Base-by-base conservation (phyloP, 2,113 vertebrate species). In the Holacanthus passer region DNA sequence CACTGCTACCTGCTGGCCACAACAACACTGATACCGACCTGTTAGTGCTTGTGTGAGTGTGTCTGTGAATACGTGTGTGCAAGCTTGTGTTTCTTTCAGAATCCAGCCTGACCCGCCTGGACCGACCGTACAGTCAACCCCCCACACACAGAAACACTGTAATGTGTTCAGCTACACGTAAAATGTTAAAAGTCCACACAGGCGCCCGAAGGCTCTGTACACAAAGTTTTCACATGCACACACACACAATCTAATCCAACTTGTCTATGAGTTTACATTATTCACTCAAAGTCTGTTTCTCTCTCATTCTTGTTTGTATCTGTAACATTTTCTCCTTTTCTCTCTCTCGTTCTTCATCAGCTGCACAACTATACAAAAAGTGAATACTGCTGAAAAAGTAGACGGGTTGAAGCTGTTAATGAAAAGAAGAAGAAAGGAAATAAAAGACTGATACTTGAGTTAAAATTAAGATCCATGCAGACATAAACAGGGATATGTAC, bases 1-100 rank as follows among this genome's bases (percentile, higher is more conserved):
- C 90, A 81, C 88, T 72, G 86, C 93, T 86, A 91, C 93, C 91
- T 92, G 85, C 89, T 87, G 87, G 83, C 91, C 88, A 91, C 88
- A 87, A 84, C 91, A 93, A 89, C 88, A 83, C 85, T 73, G 90
- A 86, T 65, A 86, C 89, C 4, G 76, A 81, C 84, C 87, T 70
- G 85, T 71, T 83, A 77, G 79, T 56, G 68, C 16, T 31, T 55
- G 37, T 59, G 70, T 62, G 68, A 69, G 53, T 32, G 31, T 60
- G 60, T 79, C 9, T 77, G 56, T 53, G 75, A 37, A 11, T 50
- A 17, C 69, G 50, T 69, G 66, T 22, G 20, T 76, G 71, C 24
- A 20, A 12, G 67, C 24, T 8, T 80, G 67, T 58, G 74, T 65
- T 52, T 69, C 48, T 77, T 31, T 79, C 67, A 47, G 35, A 67